phyloP scores from a whole-genome alignment of 37 sponge, comb jelly and placozoan genomes.

The Spongilla lacustris region DNA sequence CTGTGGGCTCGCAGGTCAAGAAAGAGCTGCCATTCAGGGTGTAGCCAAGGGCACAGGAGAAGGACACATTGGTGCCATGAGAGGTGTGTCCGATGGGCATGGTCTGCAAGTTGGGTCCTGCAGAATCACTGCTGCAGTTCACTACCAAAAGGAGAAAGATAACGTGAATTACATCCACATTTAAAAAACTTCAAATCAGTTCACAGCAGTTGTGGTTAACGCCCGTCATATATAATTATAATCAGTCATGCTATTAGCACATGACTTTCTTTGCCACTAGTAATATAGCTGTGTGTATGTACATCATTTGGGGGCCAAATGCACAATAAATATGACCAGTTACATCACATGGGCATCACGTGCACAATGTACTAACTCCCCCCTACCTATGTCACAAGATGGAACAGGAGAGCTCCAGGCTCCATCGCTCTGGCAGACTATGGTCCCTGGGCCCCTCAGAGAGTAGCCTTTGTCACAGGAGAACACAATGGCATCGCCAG shows the following conservation, averaged over 20 bases:
- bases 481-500: constrained; percentile 3
- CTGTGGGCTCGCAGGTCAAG: constrained; percentile 5
- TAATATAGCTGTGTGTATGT: not conserved
- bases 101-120: not conserved
- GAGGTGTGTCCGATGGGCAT: not conserved
- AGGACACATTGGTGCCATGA: not conserved
- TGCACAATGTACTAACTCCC: not conserved
- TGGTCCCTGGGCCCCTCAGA: not conserved
- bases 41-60: constrained; percentile 13
- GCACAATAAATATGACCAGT: not conserved
- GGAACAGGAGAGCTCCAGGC: constrained; percentile 16
- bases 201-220: too few species aligned
- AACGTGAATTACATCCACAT: not conserved
- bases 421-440: constrained; percentile 19
- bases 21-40: constrained; percentile 23
- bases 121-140: not conserved
- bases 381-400: constrained; percentile 4
- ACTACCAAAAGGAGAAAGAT: not conserved
- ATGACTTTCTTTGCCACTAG: too few species aligned
- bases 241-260: too few species aligned
- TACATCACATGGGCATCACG: not conserved
- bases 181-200: too few species aligned
- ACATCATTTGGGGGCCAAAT: not conserved
- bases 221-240: not conserved
- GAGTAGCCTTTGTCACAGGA: constrained; percentile 24